Percentiles rank a stretch among this genome's conserved stretches.
phyloP scores from a whole-genome alignment of 2,888 invertebrate species.

The Tipula vernalis region DNA sequence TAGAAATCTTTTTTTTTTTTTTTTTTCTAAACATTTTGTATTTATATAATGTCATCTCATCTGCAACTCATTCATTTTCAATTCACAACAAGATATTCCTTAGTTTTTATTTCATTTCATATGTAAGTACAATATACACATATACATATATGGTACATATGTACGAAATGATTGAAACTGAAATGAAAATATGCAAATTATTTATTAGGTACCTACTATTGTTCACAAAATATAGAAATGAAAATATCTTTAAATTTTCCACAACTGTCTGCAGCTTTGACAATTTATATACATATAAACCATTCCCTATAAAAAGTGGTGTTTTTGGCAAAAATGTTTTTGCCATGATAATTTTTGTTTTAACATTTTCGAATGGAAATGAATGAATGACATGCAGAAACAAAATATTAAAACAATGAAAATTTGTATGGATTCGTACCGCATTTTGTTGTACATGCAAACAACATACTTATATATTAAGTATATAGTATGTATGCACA shows the following conservation, averaged over 20 bases:
- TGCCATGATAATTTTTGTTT: background rate
- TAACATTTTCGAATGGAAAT: background rate
- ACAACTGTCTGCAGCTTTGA: background rate
- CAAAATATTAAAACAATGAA: background rate
- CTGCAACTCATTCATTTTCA: constrained; percentile 4
- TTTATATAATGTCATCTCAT: background rate
- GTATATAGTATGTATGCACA: too few species aligned
- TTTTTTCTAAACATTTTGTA: background rate
- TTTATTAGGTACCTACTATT: background rate
- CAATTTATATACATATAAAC: background rate
- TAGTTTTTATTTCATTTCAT: background rate
- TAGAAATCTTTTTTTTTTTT: background rate
- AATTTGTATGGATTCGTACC: background rate
- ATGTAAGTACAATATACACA: too few species aligned
- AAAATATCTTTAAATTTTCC: background rate
- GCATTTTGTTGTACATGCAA: background rate
- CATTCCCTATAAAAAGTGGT: background rate
- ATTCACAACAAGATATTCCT: background rate
- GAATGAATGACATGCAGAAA: background rate
- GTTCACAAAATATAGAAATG: background rate
- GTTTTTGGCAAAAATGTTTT: background rate
- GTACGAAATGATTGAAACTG: background rate
- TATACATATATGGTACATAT: background rate
- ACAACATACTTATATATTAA: too few species aligned
- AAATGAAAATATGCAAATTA: background rate